Percentiles rank a stretch among this genome's conserved stretches.
Conservation (phyloP, 2,113 vertebrate genomes). For the Prolemur simus region DNA sequence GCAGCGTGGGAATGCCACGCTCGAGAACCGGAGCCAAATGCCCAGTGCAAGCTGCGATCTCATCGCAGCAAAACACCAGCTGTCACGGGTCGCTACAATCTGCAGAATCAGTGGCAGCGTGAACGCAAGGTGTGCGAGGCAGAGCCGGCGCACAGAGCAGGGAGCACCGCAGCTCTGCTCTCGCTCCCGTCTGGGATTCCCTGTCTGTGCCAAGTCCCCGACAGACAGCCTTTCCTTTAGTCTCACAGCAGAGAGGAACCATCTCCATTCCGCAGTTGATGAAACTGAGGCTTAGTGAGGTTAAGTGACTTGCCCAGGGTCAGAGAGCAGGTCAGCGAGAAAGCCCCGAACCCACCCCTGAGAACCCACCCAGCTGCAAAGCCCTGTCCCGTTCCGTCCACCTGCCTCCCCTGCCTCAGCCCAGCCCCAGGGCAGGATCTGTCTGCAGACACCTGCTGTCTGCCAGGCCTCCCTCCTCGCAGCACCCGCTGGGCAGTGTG, state of each 20-base stretch:
- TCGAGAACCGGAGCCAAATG: not conserved
- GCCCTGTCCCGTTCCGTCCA: not conserved
- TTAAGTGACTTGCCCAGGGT: fast-evolving
- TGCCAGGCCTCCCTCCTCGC: fast-evolving
- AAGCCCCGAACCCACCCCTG: not conserved
- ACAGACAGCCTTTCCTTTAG: fast-evolving
- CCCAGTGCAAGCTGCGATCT: constrained; percentile 45
- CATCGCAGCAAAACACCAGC: constrained; percentile 53
- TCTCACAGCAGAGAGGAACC: not conserved
- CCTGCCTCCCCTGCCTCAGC: not conserved
- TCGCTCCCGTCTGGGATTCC: not conserved
- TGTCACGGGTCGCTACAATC: not conserved
- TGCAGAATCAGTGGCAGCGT: not conserved
- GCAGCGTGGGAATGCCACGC: not conserved
- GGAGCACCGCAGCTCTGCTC: fast-evolving
- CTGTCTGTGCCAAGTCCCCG: not conserved
- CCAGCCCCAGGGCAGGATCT: no score
- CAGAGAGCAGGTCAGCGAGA: fast-evolving
- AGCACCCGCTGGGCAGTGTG: constrained; percentile 37
- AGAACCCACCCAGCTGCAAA: not conserved
- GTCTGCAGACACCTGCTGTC: not conserved
- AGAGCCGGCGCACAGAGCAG: not conserved
- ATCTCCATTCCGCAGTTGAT: not conserved
- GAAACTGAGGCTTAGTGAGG: not conserved
- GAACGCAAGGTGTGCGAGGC: not conserved